These are phyloP conservation scores for Pteropus rufus DNA, from an alignment of 2,797 vertebrate species.

Conservation along the genomic window DNA sequence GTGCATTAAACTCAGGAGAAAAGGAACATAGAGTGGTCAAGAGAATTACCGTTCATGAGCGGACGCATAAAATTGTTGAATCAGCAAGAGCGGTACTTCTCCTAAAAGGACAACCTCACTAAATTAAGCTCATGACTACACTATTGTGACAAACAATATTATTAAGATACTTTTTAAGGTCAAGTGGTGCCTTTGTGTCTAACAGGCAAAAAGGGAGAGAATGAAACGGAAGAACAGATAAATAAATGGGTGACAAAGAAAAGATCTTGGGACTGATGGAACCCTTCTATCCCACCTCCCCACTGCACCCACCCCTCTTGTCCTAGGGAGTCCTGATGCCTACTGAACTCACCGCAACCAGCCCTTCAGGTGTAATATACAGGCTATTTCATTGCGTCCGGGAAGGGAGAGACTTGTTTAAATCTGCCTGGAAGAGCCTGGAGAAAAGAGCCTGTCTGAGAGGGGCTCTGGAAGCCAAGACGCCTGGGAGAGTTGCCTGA, in stretches of 20 bases:
- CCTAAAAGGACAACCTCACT: not conserved
- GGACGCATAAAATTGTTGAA: not conserved
- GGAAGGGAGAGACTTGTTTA: conserved; percentile 21
- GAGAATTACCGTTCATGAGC: not conserved
- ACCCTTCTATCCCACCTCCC: not conserved
- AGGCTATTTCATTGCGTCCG: not conserved
- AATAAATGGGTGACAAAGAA: not conserved
- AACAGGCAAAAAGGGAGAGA: not conserved
- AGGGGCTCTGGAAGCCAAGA: conserved; percentile 71
- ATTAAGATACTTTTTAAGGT: not conserved
- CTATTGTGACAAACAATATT: not conserved
- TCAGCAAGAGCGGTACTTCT: not conserved
- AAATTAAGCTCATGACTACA: not conserved
- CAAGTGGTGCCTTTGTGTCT: not conserved
- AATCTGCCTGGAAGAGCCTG: conserved; percentile 38
- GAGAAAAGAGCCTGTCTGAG: conserved; percentile 51
- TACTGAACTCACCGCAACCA: not conserved
- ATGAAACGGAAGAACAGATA: conserved; percentile 9
- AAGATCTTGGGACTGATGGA: not conserved
- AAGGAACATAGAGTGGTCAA: not conserved
- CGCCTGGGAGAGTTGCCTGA: conserved; percentile 69
- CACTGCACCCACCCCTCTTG: not conserved
- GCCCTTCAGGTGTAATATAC: not conserved
- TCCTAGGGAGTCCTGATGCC: not conserved
- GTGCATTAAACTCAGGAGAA: not conserved